Conservation (phyloP, 2,797 vertebrate genomes). For the Zenarchopterus dispar region DNA sequence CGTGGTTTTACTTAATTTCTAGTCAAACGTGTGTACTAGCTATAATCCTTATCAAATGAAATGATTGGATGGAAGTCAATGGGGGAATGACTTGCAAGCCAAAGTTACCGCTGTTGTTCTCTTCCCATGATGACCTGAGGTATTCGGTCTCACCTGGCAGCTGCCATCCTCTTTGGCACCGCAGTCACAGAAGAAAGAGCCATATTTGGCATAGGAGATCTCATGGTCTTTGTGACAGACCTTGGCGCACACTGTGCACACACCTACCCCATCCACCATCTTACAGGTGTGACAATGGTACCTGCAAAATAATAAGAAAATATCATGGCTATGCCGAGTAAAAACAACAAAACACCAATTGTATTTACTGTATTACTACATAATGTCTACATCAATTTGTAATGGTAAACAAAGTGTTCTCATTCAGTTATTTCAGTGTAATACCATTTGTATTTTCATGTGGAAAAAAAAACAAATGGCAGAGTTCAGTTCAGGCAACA, state of each 20-base stretch:
- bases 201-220: constrained; percentile 99
- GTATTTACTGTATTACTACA: background rate
- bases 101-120: constrained; percentile 89
- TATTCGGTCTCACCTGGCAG: constrained; percentile 95
- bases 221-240: constrained; percentile 99
- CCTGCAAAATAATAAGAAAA: constrained; percentile 80
- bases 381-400: background rate
- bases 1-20: constrained; percentile 40
- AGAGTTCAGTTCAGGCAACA: too few relatives aligned
- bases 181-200: constrained; percentile 99
- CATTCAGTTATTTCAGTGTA: too few relatives aligned
- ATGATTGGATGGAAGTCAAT: constrained; percentile 83
- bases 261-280: constrained; percentile 99
- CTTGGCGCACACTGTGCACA: constrained; percentile 99
- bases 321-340: constrained; percentile 27
- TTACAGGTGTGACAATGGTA: constrained; percentile 99
- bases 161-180: constrained; percentile 99
- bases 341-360: background rate
- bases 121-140: constrained; percentile 88
- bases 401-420: background rate
- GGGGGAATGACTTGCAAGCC: constrained; percentile 87
- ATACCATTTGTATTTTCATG: too few relatives aligned
- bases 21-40: constrained; percentile 65
- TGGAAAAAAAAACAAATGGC: too few relatives aligned
- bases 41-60: constrained; percentile 78